Conservation (phyloP, 2,113 vertebrate genomes). For the Caloenas nicobarica region DNA sequence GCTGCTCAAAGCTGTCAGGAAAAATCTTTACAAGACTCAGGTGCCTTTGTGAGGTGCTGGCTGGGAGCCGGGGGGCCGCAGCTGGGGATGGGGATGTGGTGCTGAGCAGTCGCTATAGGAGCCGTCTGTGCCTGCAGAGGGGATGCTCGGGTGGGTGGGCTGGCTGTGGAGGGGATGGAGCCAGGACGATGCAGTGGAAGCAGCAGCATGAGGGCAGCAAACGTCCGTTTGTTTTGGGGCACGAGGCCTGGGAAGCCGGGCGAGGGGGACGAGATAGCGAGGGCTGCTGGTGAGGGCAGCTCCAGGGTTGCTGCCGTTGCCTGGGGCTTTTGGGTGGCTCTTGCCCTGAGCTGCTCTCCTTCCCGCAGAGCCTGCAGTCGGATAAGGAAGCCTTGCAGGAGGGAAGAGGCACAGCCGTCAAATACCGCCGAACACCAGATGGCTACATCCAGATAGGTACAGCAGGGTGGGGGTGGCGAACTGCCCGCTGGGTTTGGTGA, state of each 20-base stretch:
- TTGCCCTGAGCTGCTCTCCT: background rate
- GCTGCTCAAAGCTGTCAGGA: background rate
- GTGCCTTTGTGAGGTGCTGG: background rate
- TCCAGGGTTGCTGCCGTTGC: background rate
- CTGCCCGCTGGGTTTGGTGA: background rate
- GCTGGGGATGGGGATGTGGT: background rate
- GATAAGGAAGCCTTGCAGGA: slow-evolving; percentile 94
- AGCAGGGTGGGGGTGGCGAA: background rate
- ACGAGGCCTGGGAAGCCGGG: background rate
- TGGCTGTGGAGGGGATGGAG: background rate
- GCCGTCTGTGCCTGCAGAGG: background rate
- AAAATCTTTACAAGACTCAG: background rate
- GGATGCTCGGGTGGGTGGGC: background rate
- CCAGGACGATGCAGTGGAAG: background rate
- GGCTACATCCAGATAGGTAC: slow-evolving; percentile 96
- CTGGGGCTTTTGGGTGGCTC: background rate
- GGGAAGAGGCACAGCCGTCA: slow-evolving; percentile 80
- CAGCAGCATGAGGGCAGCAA: background rate
- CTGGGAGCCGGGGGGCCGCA: background rate
- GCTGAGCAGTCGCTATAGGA: background rate
- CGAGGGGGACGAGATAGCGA: rapidly evolving
- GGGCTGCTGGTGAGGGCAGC: background rate
- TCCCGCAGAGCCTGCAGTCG: slow-evolving; percentile 87
- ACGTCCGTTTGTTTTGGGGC: background rate
- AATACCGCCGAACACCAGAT: slow-evolving; percentile 88